A percentile compares a stretch with the other conserved stretches of the same genome.
Conservation (phyloP, 2,797 vertebrate genomes). For the Propithecus deckenii region DNA sequence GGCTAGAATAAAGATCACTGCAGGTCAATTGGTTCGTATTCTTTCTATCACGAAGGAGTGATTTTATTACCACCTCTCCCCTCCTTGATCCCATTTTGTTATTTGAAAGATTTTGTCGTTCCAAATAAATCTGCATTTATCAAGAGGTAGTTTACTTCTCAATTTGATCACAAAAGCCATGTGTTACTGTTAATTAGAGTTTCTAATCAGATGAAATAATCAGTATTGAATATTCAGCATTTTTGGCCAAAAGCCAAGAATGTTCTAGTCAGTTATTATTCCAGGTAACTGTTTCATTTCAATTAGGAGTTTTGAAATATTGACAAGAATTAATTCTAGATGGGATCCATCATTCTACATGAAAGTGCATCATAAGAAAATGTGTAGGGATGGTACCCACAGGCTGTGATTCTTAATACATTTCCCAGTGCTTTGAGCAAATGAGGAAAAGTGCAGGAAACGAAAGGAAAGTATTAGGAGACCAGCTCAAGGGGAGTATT, state of each 20-base stretch:
- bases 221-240: neutral
- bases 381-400: fast-evolving
- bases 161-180: neutral
- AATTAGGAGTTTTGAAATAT: neutral
- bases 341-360: neutral
- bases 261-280: neutral
- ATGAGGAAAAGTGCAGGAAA: neutral
- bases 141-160: neutral
- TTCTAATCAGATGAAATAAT: constrained; percentile 31
- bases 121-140: constrained; percentile 23
- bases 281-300: constrained; percentile 9
- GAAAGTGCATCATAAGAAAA: neutral
- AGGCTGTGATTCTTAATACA: neutral
- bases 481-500: neutral
- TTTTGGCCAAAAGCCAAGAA: constrained; percentile 26
- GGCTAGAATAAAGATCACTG: neutral
- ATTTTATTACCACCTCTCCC: neutral
- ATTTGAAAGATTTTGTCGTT: neutral
- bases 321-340: neutral
- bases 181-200: constrained; percentile 19
- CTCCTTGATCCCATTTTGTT: neutral
- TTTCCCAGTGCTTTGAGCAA: neutral
- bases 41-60: neutral
- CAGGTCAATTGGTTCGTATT: neutral
- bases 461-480: neutral